Evolutionary conservation across 2,113 vertebrate genomes (phyloP).

Genomic region (Hippotragus niger): DNA sequence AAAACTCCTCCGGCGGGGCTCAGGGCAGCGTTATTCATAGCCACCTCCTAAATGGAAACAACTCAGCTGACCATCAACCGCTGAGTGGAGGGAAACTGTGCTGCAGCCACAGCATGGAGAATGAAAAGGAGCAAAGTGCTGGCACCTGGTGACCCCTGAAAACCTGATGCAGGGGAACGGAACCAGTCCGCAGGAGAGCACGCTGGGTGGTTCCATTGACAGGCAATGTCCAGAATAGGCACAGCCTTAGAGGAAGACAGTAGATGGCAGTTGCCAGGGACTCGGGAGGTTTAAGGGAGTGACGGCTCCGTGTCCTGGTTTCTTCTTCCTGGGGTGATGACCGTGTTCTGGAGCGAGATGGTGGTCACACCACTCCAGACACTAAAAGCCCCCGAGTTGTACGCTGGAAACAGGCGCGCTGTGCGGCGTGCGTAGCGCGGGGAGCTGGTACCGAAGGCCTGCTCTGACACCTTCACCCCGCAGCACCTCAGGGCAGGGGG

Average conservation of each 20-base stretch:
- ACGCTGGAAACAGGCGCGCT: rapidly evolving
- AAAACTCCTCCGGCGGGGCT: rapidly evolving
- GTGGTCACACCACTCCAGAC: background rate
- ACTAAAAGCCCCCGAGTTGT: rapidly evolving
- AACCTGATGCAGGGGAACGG: rapidly evolving
- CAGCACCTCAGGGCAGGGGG: background rate
- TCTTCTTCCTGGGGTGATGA: background rate
- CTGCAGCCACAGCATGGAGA: rapidly evolving
- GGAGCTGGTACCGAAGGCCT: rapidly evolving
- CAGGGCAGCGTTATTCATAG: rapidly evolving
- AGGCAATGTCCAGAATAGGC: background rate
- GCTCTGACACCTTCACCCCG: background rate
- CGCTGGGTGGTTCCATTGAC: rapidly evolving
- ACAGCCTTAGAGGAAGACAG: background rate
- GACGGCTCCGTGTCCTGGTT: rapidly evolving
- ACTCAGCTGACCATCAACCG: rapidly evolving
- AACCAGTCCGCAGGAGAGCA: rapidly evolving
- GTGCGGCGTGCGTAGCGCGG: rapidly evolving
- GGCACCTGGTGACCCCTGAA: rapidly evolving
- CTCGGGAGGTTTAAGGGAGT: rapidly evolving
- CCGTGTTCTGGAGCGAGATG: rapidly evolving
- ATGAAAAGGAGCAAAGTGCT: rapidly evolving
- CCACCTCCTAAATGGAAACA: rapidly evolving
- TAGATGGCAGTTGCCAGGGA: rapidly evolving
- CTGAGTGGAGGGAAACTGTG: rapidly evolving